Base-by-base conservation (phyloP, 1,140 invertebrate species). In the Dendroctonus valens region DNA sequence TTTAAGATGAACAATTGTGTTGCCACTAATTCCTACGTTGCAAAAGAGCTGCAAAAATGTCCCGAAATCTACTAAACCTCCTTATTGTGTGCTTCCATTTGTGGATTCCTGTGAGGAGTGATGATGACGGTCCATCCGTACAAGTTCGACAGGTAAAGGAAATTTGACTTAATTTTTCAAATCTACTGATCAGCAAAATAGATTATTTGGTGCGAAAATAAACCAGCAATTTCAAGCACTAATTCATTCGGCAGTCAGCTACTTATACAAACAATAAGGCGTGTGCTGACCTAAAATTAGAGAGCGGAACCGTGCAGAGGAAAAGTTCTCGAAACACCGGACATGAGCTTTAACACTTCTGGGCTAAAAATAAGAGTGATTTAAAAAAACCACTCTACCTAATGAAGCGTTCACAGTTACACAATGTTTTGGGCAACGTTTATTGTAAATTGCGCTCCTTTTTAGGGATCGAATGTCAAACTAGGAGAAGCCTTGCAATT, bases 401-500 rank as follows among this genome's bases (percentile, higher is more conserved):
- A 46, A 46, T 46, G 9, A 11, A 12, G 44, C 44, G 4, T 11
- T 11, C 44, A 9, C 44, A 0, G 6, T 14, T 61, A 12, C 8
- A 15, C 11, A 51, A 46, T 51, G 39, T 61, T 61, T 61, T 61
- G 26, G 26, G 26, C n/a, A n/a, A n/a, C 26, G 26, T 26, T 26
- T 26, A 52, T 26, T 60, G 8, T 37, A 57, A 12, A 58, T 52
- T 48, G 14, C 58, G 11, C 26, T 66, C 44, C 48, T 60, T 69
- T 72, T 12, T 75, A 91, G 89, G 89, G 88, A 9, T 77, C 81
- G n/a, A 89, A 89, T 72, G 82, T 84, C 11, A 89, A 91, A 70
- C 75, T 89, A 41, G 85, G 81, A 2, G 88, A 90, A 69, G 88
- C 87, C 0, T 76, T 86, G 15, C 85, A 88, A 71, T 91, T 91